Evolutionary conservation across 2,113 vertebrate species (phyloP), one percentile per base, ranked within the genome.

Genomic region (Phalacrocorax pelagicus): DNA sequence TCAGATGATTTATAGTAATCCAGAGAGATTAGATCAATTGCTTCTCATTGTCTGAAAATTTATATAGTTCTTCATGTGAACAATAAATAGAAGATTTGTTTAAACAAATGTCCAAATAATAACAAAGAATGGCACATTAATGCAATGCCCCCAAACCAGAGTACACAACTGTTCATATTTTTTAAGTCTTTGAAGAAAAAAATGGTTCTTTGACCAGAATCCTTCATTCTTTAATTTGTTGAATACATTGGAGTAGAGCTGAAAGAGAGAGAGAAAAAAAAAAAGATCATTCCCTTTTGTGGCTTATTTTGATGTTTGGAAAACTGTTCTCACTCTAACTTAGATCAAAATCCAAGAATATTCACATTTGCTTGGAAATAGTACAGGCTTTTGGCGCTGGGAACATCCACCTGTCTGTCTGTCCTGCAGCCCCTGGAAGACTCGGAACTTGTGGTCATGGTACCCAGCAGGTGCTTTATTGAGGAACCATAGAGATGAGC

Each of bases 391-490:
- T 80, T 95, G 81, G 81, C 1, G 0, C 36, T 38, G n/a, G 36
- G 15, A 89, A 36, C 9, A 46, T 65, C 84, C 90, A 90, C 84
- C 62, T 93, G 57, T 87, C 61, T 86, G 44, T 54, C 88, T 79
- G 24, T 96, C 49, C 74, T 69, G 12, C 1, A 4, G 62, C 19
- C 54, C 27, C 42, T 66, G 62, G 34, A 93, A 90, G 63, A 91
- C 40, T 34, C 1, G 0, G 58, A 92, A 9, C 32, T 70, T 0
- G 0, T 65, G 44, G 49, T 54, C 9, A 1, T 73, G 30, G 66
- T 46, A 90, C 29, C 29, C 90, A 93, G 92, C 88, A 93, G 90
- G 85, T 96, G 92, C 61, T 79, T 91, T 52, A 88, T 94, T 94
- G 90, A 91, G 22, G 13, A 88, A 34, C 34, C 62, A 77, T 5